Percentiles rank a stretch among this genome's conserved stretches.
phyloP scores from a whole-genome alignment of 2,888 invertebrate genomes.

The Epinotia ramella region DNA sequence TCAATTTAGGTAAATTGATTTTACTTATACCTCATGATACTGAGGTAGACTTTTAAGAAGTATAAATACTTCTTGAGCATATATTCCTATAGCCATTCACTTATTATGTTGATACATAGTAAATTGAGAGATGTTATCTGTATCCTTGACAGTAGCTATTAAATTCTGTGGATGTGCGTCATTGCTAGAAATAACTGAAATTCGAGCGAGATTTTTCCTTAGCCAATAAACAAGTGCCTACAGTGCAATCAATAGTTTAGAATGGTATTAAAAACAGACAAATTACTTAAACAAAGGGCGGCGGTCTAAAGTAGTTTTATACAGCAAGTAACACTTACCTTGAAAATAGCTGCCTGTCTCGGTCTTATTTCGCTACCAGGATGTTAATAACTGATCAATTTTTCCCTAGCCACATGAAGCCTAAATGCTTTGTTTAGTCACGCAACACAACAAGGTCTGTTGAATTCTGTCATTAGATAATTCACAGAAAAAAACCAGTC shows the following conservation, averaged over 20 bases:
- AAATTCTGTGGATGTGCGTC: slow-evolving; percentile 20
- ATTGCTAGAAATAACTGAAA: slow-evolving; percentile 26
- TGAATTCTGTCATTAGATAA: slow-evolving; percentile 30
- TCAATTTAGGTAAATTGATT: no score
- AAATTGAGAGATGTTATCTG: background rate
- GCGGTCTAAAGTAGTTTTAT: background rate
- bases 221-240: background rate
- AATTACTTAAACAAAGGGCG: background rate
- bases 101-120: background rate
- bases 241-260: background rate
- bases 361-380: slow-evolving; percentile 27
- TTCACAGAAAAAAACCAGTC: slow-evolving; percentile 12
- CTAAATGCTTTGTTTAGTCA: slow-evolving; percentile 35
- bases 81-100: background rate
- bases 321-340: slow-evolving; percentile 25
- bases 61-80: background rate
- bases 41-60: background rate
- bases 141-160: slow-evolving; percentile 19
- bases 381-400: slow-evolving; percentile 34
- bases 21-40: no score
- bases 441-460: slow-evolving; percentile 43
- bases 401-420: slow-evolving; percentile 23
- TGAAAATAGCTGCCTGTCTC: slow-evolving; percentile 1
- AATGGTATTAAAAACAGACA: background rate
- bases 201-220: background rate